A percentile compares a stretch with the other conserved stretches of the same genome.
Evolutionary conservation across 2,113 vertebrate genomes (phyloP).

Genomic region (Hydropotes inermis): DNA sequence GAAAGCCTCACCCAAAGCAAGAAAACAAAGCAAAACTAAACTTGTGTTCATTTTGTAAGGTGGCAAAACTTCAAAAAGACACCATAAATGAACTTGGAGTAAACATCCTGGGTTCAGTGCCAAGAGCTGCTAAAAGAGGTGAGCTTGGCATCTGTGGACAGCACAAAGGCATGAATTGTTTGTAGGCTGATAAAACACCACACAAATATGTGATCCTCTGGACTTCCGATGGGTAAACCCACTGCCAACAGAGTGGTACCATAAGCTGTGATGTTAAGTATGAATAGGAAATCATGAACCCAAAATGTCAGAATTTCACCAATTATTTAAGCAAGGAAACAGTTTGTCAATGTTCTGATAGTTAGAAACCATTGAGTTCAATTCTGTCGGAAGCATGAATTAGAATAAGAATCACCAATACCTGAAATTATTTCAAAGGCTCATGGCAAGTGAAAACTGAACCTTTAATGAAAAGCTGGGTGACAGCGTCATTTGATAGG

Average conservation of each 20-base stretch:
- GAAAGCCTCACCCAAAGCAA: not conserved
- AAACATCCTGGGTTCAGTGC: not conserved
- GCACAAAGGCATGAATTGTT: not conserved
- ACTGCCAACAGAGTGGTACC: not conserved
- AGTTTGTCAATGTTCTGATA: not conserved
- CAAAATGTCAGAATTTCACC: not conserved
- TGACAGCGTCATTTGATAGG: not conserved
- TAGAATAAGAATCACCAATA: not conserved
- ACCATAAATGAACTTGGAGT: not conserved
- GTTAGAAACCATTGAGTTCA: not conserved
- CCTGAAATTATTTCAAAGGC: not conserved
- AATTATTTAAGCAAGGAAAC: not conserved
- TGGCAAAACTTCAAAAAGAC: not conserved
- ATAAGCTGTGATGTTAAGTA: not conserved
- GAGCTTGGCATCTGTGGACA: not conserved
- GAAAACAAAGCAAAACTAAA: not conserved
- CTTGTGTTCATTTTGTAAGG: not conserved
- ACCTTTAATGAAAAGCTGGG: not conserved
- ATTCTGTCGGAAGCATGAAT: not conserved
- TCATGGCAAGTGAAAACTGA: not conserved
- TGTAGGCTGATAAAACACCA: not conserved
- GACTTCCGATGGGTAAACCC: not conserved
- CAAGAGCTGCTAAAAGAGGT: not conserved
- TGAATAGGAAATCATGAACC: not conserved
- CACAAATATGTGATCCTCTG: not conserved